A percentile compares a stretch with the other conserved stretches of the same genome.
Evolutionary conservation across 2,113 vertebrate genomes (phyloP).

Genomic region (Oryzias javanicus): DNA sequence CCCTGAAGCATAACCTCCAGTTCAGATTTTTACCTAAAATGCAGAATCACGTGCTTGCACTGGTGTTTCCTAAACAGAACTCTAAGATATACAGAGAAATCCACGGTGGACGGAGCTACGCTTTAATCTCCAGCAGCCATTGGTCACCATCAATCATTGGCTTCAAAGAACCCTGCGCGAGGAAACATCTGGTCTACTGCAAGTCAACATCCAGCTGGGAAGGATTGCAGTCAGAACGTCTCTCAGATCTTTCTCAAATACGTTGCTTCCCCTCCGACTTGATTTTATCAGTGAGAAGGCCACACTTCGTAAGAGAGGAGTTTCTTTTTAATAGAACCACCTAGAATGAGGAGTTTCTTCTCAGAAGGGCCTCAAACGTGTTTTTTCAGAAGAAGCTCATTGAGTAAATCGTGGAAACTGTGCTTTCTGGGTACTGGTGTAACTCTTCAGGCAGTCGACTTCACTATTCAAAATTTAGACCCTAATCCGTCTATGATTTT

Average conservation of each 20-base stretch:
- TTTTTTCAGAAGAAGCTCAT: too few relatives aligned
- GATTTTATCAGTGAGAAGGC: neutral
- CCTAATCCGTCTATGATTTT: too few relatives aligned
- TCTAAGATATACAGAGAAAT: too few relatives aligned
- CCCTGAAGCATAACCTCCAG: conserved; percentile 24
- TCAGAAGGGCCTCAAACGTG: too few relatives aligned
- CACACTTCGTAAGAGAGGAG: neutral
- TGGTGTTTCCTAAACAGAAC: too few relatives aligned
- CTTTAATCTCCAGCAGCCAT: neutral
- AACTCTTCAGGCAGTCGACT: too few relatives aligned
- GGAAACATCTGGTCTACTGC: conserved; percentile 1
- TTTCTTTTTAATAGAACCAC: too few relatives aligned
- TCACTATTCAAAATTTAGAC: too few relatives aligned
- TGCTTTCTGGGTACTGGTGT: too few relatives aligned
- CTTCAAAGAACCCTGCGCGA: neutral
- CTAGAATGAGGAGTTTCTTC: too few relatives aligned
- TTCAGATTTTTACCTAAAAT: neutral
- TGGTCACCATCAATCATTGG: neutral
- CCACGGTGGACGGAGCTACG: neutral
- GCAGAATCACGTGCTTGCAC: neutral
- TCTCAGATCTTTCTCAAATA: neutral
- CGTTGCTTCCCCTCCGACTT: neutral
- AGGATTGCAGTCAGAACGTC: neutral
- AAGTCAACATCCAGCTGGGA: neutral
- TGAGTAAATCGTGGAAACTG: too few relatives aligned